Evolutionary conservation across 2,888 invertebrate species (phyloP).

Genomic region (Scelioninae gen. 1): DNA sequence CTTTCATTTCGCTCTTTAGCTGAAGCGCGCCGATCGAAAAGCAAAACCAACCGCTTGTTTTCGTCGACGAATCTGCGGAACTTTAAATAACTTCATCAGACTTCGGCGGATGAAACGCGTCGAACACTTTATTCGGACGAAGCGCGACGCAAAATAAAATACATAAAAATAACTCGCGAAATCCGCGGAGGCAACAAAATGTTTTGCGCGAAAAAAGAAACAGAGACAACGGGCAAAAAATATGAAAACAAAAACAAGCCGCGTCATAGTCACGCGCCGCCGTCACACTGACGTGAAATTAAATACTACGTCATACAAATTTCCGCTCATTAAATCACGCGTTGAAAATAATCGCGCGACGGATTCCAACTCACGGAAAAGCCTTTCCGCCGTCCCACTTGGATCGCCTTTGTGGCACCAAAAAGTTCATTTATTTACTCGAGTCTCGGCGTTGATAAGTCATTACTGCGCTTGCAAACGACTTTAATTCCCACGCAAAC

Average conservation of each 20-base stretch:
- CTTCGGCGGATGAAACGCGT: neutral
- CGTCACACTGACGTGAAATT: constrained; percentile 27
- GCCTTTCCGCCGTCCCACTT: constrained; percentile 17
- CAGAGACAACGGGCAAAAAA: too few relatives aligned
- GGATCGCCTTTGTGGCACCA: constrained; percentile 15
- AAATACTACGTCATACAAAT: constrained; percentile 33
- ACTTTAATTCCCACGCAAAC: constrained; percentile 47
- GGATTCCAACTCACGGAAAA: constrained; percentile 26
- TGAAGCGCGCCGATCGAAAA: constrained; percentile 22
- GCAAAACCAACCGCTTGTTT: constrained; percentile 1
- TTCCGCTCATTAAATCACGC: constrained; percentile 41
- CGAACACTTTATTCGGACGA: neutral
- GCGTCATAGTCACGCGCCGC: neutral
- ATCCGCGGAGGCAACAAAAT: constrained; percentile 16
- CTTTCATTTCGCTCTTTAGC: constrained; percentile 26
- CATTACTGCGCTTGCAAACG: constrained; percentile 34
- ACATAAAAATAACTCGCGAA: constrained; percentile 5
- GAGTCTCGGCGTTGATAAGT: constrained; percentile 24
- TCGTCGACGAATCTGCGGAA: neutral
- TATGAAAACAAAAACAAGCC: neutral
- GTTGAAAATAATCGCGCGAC: constrained; percentile 31
- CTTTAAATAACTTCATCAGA: constrained; percentile 9
- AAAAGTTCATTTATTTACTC: constrained; percentile 37
- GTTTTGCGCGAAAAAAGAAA: neutral
- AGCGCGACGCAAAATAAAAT: neutral